Evolutionary conservation across 2,797 vertebrate species (phyloP).

Genomic region (Spizella passerina): DNA sequence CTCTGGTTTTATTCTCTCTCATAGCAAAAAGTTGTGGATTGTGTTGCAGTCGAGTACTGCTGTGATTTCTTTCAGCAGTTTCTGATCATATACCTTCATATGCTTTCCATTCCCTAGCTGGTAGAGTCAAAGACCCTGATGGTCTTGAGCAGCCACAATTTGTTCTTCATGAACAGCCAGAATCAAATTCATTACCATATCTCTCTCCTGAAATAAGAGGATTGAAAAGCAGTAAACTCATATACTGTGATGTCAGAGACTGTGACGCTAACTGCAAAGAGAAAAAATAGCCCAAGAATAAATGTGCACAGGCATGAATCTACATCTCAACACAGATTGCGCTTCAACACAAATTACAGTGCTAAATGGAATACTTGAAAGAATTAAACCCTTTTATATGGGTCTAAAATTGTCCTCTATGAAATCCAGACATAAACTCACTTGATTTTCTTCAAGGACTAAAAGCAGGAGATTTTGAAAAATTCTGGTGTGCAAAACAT

Average conservation of each 20-base stretch:
- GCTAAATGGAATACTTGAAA: neutral
- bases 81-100: neutral
- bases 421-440: neutral
- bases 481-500: neutral
- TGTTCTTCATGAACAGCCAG: neutral
- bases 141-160: neutral
- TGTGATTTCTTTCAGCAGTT: neutral
- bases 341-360: neutral
- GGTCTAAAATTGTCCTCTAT: neutral
- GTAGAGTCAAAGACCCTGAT: neutral
- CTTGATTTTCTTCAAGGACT: neutral
- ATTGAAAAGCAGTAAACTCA: neutral
- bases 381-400: neutral
- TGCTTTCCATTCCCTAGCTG: neutral
- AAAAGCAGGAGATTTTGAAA: neutral
- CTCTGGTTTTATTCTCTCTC: neutral
- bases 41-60: neutral
- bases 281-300: neutral
- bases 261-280: neutral
- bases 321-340: neutral
- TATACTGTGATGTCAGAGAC: neutral
- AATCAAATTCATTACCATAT: neutral
- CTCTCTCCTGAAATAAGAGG: neutral
- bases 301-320: neutral
- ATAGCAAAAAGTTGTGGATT: neutral